Base-by-base conservation (phyloP, 1,140 invertebrate species). In the Cyclina sinensis region DNA sequence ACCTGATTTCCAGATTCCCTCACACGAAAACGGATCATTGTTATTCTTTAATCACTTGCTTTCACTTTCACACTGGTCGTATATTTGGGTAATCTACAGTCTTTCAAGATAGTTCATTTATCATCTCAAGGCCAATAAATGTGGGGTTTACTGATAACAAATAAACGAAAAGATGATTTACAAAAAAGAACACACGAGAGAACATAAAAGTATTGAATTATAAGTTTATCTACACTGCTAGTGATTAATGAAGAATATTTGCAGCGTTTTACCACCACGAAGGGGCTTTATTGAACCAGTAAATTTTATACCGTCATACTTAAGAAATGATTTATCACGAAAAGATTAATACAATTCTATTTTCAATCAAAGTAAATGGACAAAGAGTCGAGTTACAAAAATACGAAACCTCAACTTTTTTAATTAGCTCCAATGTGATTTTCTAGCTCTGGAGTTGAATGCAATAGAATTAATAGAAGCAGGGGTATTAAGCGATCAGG, bases 321-420 rank as follows among this genome's bases (percentile, higher is more conserved):
- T 18, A 1, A 4, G 14, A 70, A 35, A 70, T 35, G 65, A 70
- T 70, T 70, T 70, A 35, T 70, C 65, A 37, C 11, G 0, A 2
- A 12, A 7, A 70, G 65, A 70, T 39, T 39, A 70, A 27, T 70
- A 70, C 65, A 70, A 70, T 70, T 70, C 65, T 70, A 70, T 35
- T 70, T 37, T 70, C 35, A 70, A 70, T 70, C 32, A 70, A 65
- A 70, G 21, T 14, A 70, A 57, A 70, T 37, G 65, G 65, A 70
- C 65, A 70, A 70, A 70, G 65, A 70, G 16, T 70, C 65, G 18
- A 70, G 65, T 70, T 70, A 70, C 65, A 39, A 70, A 70, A 65
- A 65, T 16, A 65, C 59, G 59, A 65, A 70, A 70, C 65, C 65
- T 37, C 65, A 70, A 70, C 35, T 70, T 70, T 70, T 70, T 70